These are phyloP conservation scores for Drosophila buzzatii DNA, from an alignment of 2,888 invertebrate species.

Conservation along the genomic window DNA sequence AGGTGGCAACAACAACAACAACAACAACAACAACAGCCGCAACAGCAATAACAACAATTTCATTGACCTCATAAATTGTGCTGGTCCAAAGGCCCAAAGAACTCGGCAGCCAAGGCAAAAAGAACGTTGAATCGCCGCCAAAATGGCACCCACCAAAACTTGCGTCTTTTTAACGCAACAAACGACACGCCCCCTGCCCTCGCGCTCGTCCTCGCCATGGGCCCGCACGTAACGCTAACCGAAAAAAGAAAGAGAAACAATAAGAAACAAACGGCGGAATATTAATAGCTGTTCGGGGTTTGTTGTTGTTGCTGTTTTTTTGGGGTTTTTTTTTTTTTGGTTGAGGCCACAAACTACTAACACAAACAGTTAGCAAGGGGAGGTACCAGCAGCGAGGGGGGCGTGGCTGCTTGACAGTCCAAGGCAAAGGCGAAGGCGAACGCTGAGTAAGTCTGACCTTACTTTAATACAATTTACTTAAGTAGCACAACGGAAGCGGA, in stretches of 20 bases:
- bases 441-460: conserved; percentile 27
- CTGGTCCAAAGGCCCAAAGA: conserved; percentile 24
- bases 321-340: not conserved
- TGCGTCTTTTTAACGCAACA: conserved; percentile 51
- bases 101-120: conserved; percentile 11
- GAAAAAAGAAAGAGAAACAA: conserved; percentile 24
- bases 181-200: not conserved
- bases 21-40: not conserved
- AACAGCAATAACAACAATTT: conserved; percentile 54
- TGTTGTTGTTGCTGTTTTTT: not conserved
- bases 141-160: conserved; percentile 57
- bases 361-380: conserved; percentile 27
- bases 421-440: conserved; percentile 41
- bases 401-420: conserved; percentile 31
- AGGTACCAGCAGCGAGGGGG: not conserved
- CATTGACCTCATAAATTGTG: conserved; percentile 78
- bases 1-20: conserved; percentile 10
- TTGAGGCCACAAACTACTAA: conserved; percentile 1
- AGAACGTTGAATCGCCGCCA: conserved; percentile 44
- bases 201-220: not conserved
- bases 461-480: conserved; percentile 47
- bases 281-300: conserved; percentile 47
- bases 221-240: conserved; percentile 5
- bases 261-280: conserved; percentile 51
- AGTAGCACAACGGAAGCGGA: conserved; percentile 41